phyloP scores from a whole-genome alignment of 2,888 invertebrate species.

The Leptarthrus brevirostris region DNA sequence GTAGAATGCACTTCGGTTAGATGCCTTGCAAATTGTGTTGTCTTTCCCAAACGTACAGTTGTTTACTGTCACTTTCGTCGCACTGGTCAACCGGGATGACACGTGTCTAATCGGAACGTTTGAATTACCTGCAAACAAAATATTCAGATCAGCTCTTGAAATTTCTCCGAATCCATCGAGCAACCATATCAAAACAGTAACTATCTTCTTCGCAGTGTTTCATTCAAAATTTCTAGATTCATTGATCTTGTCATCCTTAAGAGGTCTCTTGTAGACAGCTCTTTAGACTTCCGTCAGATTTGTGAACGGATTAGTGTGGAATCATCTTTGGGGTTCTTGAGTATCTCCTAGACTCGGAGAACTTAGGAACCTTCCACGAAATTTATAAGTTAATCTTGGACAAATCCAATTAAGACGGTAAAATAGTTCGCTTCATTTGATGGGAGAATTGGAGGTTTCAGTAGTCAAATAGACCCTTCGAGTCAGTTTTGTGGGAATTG shows the following conservation, averaged over 20 bases:
- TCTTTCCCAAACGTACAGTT: conserved; percentile 11
- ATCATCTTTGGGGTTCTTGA: neutral
- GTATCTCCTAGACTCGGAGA: neutral
- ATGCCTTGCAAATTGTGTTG: conserved; percentile 35
- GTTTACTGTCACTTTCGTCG: conserved; percentile 42
- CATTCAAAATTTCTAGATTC: neutral
- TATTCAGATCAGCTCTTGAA: neutral
- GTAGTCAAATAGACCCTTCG: no score
- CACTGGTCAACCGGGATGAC: conserved; percentile 20
- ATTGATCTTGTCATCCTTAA: neutral
- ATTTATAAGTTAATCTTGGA: neutral
- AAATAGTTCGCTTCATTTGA: conserved; percentile 1
- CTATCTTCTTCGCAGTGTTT: no score
- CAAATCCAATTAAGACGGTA: neutral
- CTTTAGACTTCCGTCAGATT: neutral
- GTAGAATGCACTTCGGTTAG: conserved; percentile 32
- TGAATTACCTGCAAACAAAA: neutral
- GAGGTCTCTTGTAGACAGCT: neutral
- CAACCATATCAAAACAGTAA: no score
- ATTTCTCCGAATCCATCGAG: no score
- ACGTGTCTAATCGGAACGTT: conserved; percentile 16
- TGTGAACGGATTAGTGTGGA: neutral
- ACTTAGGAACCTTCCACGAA: neutral
- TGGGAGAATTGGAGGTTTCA: conserved; percentile 26
- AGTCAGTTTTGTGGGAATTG: no score